These are phyloP conservation scores for Lampris megalopsis DNA, from an alignment of 2,113 vertebrate species.

Conservation along the genomic window DNA sequence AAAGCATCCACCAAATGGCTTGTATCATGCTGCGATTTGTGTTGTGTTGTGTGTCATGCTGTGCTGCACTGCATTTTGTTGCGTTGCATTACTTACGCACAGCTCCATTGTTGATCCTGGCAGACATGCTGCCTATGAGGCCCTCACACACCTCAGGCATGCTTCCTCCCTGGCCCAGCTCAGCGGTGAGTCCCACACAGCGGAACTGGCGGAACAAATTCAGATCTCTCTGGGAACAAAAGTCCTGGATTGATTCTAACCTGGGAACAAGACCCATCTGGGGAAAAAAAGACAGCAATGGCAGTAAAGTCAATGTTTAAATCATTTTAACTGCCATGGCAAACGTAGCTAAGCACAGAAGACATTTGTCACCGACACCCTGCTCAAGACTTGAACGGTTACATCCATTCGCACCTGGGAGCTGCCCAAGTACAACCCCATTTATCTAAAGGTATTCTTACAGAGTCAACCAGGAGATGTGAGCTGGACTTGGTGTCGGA, in stretches of 20 bases:
- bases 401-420: no score
- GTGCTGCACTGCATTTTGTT: neutral
- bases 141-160: conserved; percentile 77
- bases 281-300: neutral
- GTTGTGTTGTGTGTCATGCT: no score
- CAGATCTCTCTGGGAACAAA: conserved; percentile 82
- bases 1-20: no score
- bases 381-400: no score
- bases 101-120: conserved; percentile 84
- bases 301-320: neutral
- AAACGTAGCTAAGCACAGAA: no score
- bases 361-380: no score
- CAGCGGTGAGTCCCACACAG: conserved; percentile 81
- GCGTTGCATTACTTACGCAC: conserved; percentile 77
- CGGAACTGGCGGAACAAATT: conserved; percentile 81
- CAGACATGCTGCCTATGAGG: conserved; percentile 85
- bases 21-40: no score
- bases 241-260: conserved; percentile 79
- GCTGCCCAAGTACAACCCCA: no score
- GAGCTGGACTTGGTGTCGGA: conserved; percentile 52
- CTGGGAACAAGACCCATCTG: conserved; percentile 89
- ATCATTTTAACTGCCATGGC: no score
- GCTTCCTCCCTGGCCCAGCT: conserved; percentile 66
- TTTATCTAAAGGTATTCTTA: conserved; percentile 72
- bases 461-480: conserved; percentile 88